Evolutionary conservation across 2,888 invertebrate genomes (phyloP).

Genomic region (Meiosimyza decipiens): DNA sequence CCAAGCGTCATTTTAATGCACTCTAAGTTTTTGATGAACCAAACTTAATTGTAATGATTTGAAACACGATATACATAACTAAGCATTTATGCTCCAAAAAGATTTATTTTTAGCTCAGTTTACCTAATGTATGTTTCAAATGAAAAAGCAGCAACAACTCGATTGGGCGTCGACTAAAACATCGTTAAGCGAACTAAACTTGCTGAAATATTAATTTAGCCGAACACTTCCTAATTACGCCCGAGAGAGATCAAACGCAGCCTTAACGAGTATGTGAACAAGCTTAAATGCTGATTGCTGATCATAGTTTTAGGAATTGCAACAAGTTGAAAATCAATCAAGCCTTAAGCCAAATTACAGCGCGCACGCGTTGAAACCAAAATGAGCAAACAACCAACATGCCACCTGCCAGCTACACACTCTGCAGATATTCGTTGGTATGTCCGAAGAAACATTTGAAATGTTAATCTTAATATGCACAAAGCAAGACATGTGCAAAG

Average conservation of each 20-base stretch:
- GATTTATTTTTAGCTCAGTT: no score
- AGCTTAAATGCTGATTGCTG: neutral
- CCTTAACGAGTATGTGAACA: slow-evolving; percentile 25
- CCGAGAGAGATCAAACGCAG: neutral
- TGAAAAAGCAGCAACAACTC: no score
- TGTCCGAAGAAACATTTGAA: slow-evolving; percentile 9
- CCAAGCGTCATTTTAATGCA: no score
- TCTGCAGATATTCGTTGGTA: no score
- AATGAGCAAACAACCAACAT: neutral
- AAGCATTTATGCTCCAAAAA: no score
- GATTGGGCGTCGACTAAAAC: no score
- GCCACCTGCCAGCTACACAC: neutral
- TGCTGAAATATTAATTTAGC: slow-evolving; percentile 21
- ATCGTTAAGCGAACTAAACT: neutral
- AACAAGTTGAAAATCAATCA: slow-evolving; percentile 13
- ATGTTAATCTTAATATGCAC: slow-evolving; percentile 2
- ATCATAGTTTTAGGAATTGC: slow-evolving; percentile 1
- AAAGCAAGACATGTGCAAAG: neutral
- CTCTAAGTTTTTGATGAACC: no score
- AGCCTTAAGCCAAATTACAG: neutral
- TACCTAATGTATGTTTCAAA: no score
- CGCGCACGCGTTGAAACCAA: neutral
- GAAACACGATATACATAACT: no score
- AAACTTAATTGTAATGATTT: no score
- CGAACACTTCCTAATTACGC: slow-evolving; percentile 26